phyloP scores from a whole-genome alignment of 2,113 vertebrate species.

The Pavo muticus region DNA sequence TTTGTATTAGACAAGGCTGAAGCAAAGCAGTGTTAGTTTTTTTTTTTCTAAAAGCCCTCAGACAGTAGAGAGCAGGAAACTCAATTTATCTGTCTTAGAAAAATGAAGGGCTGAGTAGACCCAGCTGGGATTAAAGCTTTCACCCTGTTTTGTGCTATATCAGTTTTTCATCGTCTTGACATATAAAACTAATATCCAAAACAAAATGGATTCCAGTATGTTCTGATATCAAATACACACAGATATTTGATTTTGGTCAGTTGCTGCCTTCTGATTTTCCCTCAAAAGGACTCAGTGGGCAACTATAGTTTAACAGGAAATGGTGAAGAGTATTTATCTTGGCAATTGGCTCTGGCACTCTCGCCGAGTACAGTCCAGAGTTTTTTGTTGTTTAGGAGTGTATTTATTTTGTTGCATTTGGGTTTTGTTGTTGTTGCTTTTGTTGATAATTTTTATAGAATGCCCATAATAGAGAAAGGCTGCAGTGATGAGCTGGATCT shows the following conservation, averaged over 20 bases:
- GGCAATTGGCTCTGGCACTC: neutral
- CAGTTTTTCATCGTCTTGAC: neutral
- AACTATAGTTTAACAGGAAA: slow-evolving; percentile 5
- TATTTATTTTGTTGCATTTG: neutral
- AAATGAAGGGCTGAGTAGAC: neutral
- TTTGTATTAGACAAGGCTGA: neutral
- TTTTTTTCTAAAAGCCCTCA: neutral
- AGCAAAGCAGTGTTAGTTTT: neutral
- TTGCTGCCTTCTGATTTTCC: slow-evolving; percentile 8
- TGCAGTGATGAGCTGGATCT: neutral
- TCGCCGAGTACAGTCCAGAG: neutral
- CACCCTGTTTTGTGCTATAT: neutral
- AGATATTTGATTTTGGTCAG: slow-evolving; percentile 25
- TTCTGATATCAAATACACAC: neutral
- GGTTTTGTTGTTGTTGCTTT: neutral
- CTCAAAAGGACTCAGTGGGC: neutral
- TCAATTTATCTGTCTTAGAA: neutral
- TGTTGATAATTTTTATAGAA: neutral
- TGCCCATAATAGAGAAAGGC: neutral
- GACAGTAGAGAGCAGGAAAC: neutral
- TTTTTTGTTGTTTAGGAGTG: neutral
- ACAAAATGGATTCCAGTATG: neutral
- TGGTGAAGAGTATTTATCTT: neutral
- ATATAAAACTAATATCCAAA: slow-evolving; percentile 3
- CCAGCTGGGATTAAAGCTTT: neutral